Evolutionary conservation across 2,797 vertebrate genomes (phyloP).

Genomic region (Lepilemur ruficaudatus): DNA sequence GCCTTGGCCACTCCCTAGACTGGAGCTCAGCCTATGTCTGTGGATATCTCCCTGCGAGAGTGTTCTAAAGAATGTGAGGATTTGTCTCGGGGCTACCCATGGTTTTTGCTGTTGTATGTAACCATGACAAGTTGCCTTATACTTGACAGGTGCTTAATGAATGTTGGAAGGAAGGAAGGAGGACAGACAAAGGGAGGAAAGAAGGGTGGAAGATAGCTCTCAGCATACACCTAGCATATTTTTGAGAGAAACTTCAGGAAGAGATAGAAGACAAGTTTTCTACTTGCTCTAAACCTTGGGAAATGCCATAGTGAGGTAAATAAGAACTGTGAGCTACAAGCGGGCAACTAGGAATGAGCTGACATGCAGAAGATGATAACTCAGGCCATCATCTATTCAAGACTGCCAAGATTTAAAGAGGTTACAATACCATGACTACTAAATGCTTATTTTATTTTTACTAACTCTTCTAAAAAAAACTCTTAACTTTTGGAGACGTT

Average conservation of each 20-base stretch:
- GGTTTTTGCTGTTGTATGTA: neutral
- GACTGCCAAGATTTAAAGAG: neutral
- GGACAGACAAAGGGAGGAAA: neutral
- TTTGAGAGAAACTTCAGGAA: conserved; percentile 41
- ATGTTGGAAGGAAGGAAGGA: neutral
- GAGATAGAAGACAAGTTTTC: neutral
- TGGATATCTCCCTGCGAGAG: neutral
- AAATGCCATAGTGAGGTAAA: neutral
- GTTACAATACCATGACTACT: neutral
- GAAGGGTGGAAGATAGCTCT: neutral
- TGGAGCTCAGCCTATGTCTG: neutral
- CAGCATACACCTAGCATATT: neutral
- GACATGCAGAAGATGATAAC: neutral
- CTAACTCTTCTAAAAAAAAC: neutral
- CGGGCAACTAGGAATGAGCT: neutral
- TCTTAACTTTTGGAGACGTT: neutral
- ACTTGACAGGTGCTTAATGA: neutral
- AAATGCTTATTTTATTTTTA: conserved; percentile 29
- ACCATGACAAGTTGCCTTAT: neutral
- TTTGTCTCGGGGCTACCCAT: neutral
- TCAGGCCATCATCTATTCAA: neutral
- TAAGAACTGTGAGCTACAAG: neutral
- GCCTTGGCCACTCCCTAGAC: neutral
- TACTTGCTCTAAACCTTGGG: neutral
- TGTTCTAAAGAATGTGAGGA: neutral